phyloP scores from a whole-genome alignment of 2,113 vertebrate species.

The Turnix velox region DNA sequence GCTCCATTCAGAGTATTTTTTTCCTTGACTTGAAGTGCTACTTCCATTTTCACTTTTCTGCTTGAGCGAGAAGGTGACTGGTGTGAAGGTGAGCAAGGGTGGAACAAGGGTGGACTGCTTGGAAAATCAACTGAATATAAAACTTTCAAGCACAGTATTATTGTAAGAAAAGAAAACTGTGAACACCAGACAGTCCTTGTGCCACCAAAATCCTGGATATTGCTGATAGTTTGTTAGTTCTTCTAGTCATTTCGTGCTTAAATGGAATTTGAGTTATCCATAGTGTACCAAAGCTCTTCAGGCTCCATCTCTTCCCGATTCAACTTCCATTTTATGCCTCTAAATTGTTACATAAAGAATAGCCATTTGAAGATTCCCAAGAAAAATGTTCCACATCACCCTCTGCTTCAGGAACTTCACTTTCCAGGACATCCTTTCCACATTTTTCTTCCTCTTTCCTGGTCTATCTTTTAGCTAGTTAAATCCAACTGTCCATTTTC shows the following conservation, averaged over 20 bases:
- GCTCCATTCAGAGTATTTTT: background rate
- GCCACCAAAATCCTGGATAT: background rate
- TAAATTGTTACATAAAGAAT: background rate
- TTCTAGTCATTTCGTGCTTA: background rate
- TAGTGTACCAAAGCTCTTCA: background rate
- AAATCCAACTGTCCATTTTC: background rate
- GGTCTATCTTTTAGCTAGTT: background rate
- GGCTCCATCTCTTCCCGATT: background rate
- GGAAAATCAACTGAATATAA: background rate
- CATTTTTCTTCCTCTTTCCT: background rate
- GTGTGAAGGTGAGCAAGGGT: background rate
- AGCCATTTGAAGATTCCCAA: background rate
- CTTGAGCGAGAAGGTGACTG: background rate
- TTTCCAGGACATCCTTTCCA: background rate
- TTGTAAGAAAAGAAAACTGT: background rate
- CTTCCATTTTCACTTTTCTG: slow-evolving; percentile 59
- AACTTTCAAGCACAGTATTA: background rate
- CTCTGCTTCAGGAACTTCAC: background rate
- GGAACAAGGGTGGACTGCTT: background rate
- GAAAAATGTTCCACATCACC: background rate
- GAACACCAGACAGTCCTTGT: background rate
- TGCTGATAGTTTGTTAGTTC: background rate
- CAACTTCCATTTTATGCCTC: background rate
- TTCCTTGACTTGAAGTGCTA: background rate
- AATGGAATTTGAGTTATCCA: background rate